phyloP scores from a whole-genome alignment of 2,888 invertebrate genomes.

The Pyrrhosoma nymphula region DNA sequence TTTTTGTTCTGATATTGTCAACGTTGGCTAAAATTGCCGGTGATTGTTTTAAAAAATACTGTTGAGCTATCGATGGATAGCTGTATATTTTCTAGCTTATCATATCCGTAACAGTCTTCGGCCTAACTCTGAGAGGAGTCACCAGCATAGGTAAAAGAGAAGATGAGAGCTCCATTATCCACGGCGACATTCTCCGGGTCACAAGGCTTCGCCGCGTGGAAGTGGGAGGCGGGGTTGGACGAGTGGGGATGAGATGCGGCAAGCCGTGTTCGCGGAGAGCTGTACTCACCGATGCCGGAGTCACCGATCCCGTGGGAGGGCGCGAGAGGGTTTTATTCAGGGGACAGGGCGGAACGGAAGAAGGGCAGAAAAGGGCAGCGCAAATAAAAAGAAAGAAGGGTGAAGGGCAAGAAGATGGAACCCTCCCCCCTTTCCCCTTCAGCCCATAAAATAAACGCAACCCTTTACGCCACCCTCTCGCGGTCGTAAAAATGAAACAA shows the following conservation, averaged over 20 bases:
- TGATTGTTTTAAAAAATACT: no score
- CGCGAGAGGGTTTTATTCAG: not conserved
- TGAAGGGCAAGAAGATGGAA: not conserved
- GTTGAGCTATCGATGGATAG: no score
- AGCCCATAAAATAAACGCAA: slow-evolving; percentile 1
- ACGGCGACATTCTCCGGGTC: not conserved
- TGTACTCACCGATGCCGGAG: not conserved
- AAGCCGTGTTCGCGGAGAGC: not conserved
- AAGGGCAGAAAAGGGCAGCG: not conserved
- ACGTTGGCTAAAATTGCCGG: no score
- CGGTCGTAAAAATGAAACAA: slow-evolving; percentile 1
- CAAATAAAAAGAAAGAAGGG: not conserved
- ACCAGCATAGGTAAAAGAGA: not conserved
- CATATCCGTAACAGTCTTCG: no score
- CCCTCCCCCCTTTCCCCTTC: not conserved
- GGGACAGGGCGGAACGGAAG: not conserved
- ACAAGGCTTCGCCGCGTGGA: not conserved
- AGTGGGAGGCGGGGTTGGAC: not conserved
- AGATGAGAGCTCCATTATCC: not conserved
- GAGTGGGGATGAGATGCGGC: not conserved
- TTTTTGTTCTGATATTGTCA: no score
- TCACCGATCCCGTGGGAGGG: not conserved
- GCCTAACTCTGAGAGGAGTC: not conserved
- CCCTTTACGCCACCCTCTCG: not conserved
- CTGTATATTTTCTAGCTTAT: no score